These are phyloP conservation scores for Dryoscopus gambensis DNA, from an alignment of 2,113 vertebrate species.

Conservation along the genomic window DNA sequence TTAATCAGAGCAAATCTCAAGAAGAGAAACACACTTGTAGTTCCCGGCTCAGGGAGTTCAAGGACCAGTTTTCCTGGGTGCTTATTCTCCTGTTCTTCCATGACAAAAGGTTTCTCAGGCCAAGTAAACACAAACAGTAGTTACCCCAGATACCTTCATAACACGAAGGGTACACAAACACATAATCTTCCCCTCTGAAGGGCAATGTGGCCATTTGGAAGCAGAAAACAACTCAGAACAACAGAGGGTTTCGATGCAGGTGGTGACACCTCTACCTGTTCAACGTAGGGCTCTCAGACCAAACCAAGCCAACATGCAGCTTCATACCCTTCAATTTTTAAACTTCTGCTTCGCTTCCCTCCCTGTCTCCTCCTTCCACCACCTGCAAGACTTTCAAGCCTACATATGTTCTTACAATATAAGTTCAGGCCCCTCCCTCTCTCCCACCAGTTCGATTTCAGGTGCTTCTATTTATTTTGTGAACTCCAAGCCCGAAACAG, in stretches of 20 bases:
- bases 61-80: background rate
- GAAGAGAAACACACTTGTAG: background rate
- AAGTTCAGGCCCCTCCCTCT: background rate
- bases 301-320: background rate
- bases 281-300: fast-evolving
- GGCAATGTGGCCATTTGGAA: background rate
- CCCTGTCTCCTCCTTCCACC: background rate
- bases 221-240: background rate
- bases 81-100: background rate
- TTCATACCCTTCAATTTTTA: fast-evolving
- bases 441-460: background rate
- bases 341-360: background rate
- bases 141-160: background rate
- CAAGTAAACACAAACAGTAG: fast-evolving
- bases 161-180: background rate
- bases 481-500: background rate
- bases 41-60: background rate
- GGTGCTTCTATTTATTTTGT: background rate
- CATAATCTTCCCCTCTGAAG: background rate
- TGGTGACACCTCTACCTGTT: background rate
- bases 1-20: background rate
- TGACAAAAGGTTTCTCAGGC: background rate
- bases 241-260: background rate
- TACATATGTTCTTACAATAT: fast-evolving
- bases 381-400: background rate